Base-by-base conservation (phyloP, 2,888 invertebrate species). In the Biston betularia region DNA sequence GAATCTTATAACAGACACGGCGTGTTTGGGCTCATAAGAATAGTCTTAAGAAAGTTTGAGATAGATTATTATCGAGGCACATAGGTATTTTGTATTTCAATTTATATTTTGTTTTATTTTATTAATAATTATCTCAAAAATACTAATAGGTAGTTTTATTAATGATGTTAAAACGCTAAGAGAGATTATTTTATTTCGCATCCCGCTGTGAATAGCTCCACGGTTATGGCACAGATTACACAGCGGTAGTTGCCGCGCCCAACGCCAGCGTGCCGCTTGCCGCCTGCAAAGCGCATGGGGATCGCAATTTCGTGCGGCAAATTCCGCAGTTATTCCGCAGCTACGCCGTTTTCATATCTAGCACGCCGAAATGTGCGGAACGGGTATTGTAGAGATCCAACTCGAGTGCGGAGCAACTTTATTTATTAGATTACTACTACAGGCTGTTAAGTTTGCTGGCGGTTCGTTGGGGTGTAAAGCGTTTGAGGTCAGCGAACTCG, bases 271-370 rank as follows among this genome's bases (percentile, higher is more conserved):
- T 38, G 6, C 38, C 38, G 38, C 46, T 34, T 38, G 50, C 53
- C 44, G 56, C 11, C 53, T 53, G 57, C 61, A 57, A 46, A 35
- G 52, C 61, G 61, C 61, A 61, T 44, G 52, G 49, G 60, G 49
- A 38, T 57, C 48, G 61, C 62, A 42, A 66, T 59, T 42, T 62
- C 58, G 48, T 57, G 61, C 65, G 60, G 56, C 52, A 52, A 61
- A 66, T 57, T 45, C 53, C 65, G 40, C 56, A 58, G 66, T 42
- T 40, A 66, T 57, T 56, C 61, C 61, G 40, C 60, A 62, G 66
- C 62, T 58, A 66, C 62, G 57, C 62, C 57, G 60, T 49, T 65
- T 65, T 65, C 65, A 65, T 65, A 65, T 65, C 65, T 55, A 60
- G 49, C 49, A 59, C 59, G 54, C 48, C 44, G n/a, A 54, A 54